Percentiles rank a stretch among this genome's conserved stretches.
Conservation (phyloP, 2,113 vertebrate genomes). For the Peromyscus maniculatus region DNA sequence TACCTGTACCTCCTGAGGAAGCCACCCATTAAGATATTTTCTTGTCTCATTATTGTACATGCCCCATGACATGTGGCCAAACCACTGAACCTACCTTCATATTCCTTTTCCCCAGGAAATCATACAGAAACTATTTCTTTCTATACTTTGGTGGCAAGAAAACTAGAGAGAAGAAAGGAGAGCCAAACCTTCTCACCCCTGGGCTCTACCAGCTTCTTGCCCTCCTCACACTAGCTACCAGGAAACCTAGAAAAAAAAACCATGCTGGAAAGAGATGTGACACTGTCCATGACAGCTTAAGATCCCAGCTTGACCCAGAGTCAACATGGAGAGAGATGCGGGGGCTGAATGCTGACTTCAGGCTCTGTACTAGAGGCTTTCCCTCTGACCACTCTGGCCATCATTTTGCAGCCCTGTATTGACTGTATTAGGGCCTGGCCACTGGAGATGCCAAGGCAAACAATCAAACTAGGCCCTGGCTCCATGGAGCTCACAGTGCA, state of each 20-base stretch:
- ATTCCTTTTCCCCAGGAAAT: not conserved
- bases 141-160: not conserved
- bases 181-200: not conserved
- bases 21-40: not conserved
- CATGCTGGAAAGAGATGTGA: constrained; percentile 45
- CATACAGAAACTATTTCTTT: not conserved
- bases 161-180: not conserved
- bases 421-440: not conserved
- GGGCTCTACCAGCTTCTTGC: not conserved
- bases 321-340: not conserved
- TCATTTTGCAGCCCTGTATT: not conserved
- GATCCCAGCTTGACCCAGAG: not conserved
- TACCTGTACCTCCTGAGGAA: not conserved
- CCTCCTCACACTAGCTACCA: not conserved
- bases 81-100: not conserved
- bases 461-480: not conserved
- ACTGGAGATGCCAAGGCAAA: not conserved
- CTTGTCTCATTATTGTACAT: not conserved
- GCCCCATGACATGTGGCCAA: not conserved
- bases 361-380: not conserved
- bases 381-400: not conserved
- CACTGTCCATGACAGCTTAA: not conserved
- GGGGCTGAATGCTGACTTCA: not conserved
- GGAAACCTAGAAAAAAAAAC: constrained; percentile 38
- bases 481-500: not conserved